These are phyloP conservation scores for Polyploca ridens DNA, from an alignment of 2,888 invertebrate genomes.

Conservation along the genomic window DNA sequence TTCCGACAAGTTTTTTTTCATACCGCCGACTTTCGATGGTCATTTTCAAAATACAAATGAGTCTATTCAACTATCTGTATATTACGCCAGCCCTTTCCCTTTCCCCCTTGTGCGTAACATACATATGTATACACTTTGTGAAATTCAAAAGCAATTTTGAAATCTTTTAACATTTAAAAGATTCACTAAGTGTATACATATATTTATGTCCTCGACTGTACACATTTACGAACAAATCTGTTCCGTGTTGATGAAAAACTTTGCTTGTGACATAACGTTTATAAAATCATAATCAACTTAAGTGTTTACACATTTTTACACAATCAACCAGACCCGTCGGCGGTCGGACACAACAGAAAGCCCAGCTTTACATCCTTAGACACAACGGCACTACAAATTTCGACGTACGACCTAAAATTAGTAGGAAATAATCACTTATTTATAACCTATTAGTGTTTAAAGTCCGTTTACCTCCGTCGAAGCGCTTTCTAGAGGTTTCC, in stretches of 20 bases:
- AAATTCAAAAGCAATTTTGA: too few species aligned
- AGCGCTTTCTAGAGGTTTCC: constrained; percentile 78
- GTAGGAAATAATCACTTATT: constrained; percentile 66
- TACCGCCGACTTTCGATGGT: background rate
- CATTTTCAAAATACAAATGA: too few species aligned
- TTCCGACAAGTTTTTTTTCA: background rate
- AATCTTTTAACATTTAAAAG: too few species aligned
- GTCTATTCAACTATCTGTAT: too few species aligned
- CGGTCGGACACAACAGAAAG: background rate
- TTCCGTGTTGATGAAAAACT: too few species aligned
- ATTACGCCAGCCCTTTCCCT: too few species aligned
- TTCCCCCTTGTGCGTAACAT: too few species aligned
- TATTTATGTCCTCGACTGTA: too few species aligned
- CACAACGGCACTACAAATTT: constrained; percentile 35
- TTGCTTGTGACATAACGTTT: too few species aligned
- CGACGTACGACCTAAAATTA: constrained; percentile 63
- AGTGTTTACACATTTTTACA: background rate
- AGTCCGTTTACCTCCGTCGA: constrained; percentile 65
- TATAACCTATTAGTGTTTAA: constrained; percentile 35
- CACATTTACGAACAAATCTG: too few species aligned
- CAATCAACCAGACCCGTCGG: background rate
- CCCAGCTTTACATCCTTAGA: constrained; percentile 13
- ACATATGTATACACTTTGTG: too few species aligned
- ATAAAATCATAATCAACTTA: background rate
- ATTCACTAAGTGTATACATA: too few species aligned